A percentile compares a stretch with the other conserved stretches of the same genome.
phyloP scores from a whole-genome alignment of 1,140 invertebrate species.

The Spodoptera frugiperda region DNA sequence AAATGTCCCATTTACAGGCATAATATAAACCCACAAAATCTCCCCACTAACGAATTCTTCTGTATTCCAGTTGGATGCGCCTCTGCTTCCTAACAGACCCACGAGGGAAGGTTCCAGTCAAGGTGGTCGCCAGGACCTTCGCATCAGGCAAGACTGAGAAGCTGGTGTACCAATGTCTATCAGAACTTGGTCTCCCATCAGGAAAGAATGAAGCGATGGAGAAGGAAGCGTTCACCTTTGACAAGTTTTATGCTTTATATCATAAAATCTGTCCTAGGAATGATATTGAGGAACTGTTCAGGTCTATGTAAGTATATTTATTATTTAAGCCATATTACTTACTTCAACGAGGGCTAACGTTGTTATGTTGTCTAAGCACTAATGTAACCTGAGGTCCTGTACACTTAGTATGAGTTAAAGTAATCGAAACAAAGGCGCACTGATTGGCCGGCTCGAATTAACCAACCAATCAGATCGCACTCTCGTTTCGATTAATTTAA shows the following conservation, averaged over 20 bases:
- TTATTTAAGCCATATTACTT: background rate
- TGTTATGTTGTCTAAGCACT: background rate
- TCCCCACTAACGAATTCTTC: conserved; percentile 18
- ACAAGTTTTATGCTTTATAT: conserved; percentile 99
- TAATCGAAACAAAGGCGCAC: too few relatives aligned
- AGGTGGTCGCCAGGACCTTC: conserved; percentile 98
- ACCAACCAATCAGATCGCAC: too few relatives aligned
- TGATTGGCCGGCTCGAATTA: too few relatives aligned
- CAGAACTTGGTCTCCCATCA: conserved; percentile 96
- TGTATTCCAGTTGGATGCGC: conserved; percentile 96
- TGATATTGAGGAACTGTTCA: conserved; percentile 99
- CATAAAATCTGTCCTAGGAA: conserved; percentile 99
- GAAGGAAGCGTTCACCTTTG: conserved; percentile 97
- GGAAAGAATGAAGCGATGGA: conserved; percentile 99
- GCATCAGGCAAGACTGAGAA: conserved; percentile 99
- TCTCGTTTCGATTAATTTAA: too few relatives aligned
- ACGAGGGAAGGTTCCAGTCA: conserved; percentile 98
- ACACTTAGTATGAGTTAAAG: too few relatives aligned
- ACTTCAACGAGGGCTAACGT: too few relatives aligned
- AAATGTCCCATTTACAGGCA: too few relatives aligned
- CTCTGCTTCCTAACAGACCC: conserved; percentile 97
- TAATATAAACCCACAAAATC: too few relatives aligned
- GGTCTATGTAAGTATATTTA: conserved; percentile 94
- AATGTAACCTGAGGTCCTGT: background rate
- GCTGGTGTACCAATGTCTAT: conserved; percentile 97